Base-by-base conservation (phyloP, 2,113 vertebrate species). In the Datnioides undecimradiatus region DNA sequence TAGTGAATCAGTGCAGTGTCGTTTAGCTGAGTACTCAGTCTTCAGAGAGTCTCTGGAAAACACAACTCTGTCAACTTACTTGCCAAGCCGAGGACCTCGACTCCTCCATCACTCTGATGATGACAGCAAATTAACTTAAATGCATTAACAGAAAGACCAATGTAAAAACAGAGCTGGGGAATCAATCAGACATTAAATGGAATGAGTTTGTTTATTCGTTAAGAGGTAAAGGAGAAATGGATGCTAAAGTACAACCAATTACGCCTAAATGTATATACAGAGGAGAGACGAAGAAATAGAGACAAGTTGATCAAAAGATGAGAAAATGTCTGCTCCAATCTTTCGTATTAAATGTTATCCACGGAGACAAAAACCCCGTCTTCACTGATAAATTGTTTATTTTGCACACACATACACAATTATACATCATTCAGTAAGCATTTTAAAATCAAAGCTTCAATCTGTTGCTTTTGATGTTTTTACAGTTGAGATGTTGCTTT, bases 131-230 rank as follows among this genome's bases (percentile, higher is more conserved):
- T 82, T 57, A 63, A 66, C 31, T 59, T 43, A 76, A 82, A 86
- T 70, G 41, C 64, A 82, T 87, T 60, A 62, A 72, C 65, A 36
- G 29, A 33, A 66, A 72, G 62, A 86, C 27, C 49, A 65, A 85
- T 85, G 63, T 68, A 66, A 66, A 70, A 58, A 62, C 52, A 55
- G 33, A 62, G 54, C 48, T 21, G 36, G 45, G 52, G 31, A 79
- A 83, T 89, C 70, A 74, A 67, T 84, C 73, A 68, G 41, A 60
- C 60, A 33, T 25, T 73, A 76, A 87, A 73, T 79, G 27, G 71
- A 81, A 77, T 60, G 21, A 21, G 45, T 79, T 79, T 82, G 76
- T 86, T 73, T 84, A 73, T 82, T 84, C 77, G 59, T 86, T 60
- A 38, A 76, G 66, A 72, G 34, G 45, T 83, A 58, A 75, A 45